Conservation (phyloP, 2,888 invertebrate genomes). For the Aelia acuminata region DNA sequence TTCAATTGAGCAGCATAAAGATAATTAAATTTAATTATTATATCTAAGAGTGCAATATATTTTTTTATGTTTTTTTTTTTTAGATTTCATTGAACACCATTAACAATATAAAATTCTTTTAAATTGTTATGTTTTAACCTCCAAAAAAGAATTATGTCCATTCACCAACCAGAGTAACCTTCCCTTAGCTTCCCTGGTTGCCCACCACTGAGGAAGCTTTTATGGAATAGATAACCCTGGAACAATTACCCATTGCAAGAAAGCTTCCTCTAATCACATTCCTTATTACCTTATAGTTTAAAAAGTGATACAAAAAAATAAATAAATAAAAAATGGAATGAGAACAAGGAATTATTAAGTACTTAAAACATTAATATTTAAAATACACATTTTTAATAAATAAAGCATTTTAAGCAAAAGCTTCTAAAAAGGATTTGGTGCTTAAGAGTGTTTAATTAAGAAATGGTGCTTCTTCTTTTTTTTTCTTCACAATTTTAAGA, state of each 20-base stretch:
- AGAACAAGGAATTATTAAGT: constrained; percentile 7
- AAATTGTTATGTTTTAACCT: constrained; percentile 40
- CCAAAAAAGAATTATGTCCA: constrained; percentile 46
- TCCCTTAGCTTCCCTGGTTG: constrained; percentile 66
- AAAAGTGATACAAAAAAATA: constrained; percentile 24
- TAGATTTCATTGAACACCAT: constrained; percentile 48
- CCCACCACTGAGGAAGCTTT: constrained; percentile 60
- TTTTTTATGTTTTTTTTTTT: constrained; percentile 55
- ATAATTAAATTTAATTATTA: constrained; percentile 59
- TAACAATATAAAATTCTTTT: constrained; percentile 40
- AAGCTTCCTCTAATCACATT: constrained; percentile 59
- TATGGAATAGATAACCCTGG: constrained; percentile 63
- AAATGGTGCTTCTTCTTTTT: constrained; percentile 29
- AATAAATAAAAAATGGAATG: not conserved
- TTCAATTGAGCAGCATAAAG: constrained; percentile 64
- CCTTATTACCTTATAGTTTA: constrained; percentile 24
- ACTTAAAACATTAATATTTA: not conserved
- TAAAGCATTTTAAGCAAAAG: constrained; percentile 38
- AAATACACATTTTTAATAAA: constrained; percentile 6
- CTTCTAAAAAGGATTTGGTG: constrained; percentile 51
- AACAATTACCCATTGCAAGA: constrained; percentile 63
- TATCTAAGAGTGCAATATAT: constrained; percentile 52
- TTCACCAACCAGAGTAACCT: constrained; percentile 65
- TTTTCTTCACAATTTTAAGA: not conserved
- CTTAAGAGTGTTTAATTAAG: constrained; percentile 35